These are phyloP conservation scores for Acronicta leporina DNA, from an alignment of 2,888 invertebrate species.

Conservation along the genomic window DNA sequence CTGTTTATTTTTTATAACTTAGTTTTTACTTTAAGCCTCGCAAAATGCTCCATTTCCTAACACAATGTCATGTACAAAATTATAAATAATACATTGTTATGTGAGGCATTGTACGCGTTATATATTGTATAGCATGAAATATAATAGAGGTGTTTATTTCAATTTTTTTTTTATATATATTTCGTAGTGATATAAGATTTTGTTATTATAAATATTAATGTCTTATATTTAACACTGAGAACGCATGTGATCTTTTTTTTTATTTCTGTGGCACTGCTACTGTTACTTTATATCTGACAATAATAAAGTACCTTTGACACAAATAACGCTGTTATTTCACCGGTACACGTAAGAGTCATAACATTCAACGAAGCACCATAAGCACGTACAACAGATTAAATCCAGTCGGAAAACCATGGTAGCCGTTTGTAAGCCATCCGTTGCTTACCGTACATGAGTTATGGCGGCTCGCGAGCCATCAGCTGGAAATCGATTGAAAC, in stretches of 20 bases:
- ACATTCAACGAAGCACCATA: conserved; percentile 16
- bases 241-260: too few relatives aligned
- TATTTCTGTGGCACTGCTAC: neutral
- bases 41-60: too few relatives aligned
- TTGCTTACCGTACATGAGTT: conserved; percentile 31
- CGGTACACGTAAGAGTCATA: conserved; percentile 15
- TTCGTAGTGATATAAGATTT: too few relatives aligned
- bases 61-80: too few relatives aligned
- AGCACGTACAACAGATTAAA: conserved; percentile 49
- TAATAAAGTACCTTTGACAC: neutral
- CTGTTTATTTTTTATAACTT: neutral
- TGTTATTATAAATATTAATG: too few relatives aligned
- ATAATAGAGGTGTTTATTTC: neutral
- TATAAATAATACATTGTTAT: too few relatives aligned
- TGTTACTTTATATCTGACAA: neutral
- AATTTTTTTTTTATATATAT: too few relatives aligned
- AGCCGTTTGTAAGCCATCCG: conserved; percentile 47
- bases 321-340: conserved; percentile 6
- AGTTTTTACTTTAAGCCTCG: too few relatives aligned
- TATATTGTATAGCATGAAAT: neutral
- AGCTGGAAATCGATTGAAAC: conserved; percentile 46
- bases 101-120: too few relatives aligned
- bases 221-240: too few relatives aligned
- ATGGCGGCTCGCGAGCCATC: conserved; percentile 43
- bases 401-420: conserved; percentile 41